Evolutionary conservation across 2,113 vertebrate species (phyloP).

Genomic region (Oreochromis tanganicae): DNA sequence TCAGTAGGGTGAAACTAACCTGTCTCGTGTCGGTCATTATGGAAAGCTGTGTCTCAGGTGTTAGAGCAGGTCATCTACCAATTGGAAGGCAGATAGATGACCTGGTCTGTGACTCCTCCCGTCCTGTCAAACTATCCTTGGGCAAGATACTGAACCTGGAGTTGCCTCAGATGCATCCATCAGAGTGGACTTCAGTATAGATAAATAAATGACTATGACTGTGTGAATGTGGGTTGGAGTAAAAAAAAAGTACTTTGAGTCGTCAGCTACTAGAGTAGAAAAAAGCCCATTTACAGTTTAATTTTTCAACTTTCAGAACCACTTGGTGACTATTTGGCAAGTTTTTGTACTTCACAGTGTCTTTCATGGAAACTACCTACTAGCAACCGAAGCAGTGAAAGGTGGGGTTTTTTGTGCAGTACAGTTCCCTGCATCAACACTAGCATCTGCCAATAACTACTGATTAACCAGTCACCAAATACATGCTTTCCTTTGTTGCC

Average conservation of each 20-base stretch:
- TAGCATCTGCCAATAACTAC: not conserved
- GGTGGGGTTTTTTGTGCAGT: fast-evolving
- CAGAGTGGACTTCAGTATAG: not conserved
- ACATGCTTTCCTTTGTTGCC: not conserved
- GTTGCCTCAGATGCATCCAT: not conserved
- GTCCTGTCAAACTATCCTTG: not conserved
- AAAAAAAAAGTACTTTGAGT: not conserved
- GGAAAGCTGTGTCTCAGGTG: not conserved
- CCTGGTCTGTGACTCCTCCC: not conserved
- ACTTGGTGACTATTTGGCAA: not conserved
- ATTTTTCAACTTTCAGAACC: not conserved
- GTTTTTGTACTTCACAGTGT: not conserved
- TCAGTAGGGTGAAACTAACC: not conserved
- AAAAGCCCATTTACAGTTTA: not conserved
- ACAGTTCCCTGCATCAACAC: not conserved
- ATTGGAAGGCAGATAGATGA: not conserved
- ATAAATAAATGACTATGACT: not conserved
- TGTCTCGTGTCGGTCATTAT: not conserved
- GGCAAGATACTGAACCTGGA: not conserved
- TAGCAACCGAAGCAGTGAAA: not conserved
- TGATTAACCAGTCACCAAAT: not conserved
- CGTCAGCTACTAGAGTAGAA: not conserved
- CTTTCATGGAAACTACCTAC: not conserved
- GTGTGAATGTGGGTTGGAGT: not conserved
- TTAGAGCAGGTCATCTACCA: not conserved